Conservation (phyloP, 2,113 vertebrate genomes). For the Brevimyrus niger region DNA sequence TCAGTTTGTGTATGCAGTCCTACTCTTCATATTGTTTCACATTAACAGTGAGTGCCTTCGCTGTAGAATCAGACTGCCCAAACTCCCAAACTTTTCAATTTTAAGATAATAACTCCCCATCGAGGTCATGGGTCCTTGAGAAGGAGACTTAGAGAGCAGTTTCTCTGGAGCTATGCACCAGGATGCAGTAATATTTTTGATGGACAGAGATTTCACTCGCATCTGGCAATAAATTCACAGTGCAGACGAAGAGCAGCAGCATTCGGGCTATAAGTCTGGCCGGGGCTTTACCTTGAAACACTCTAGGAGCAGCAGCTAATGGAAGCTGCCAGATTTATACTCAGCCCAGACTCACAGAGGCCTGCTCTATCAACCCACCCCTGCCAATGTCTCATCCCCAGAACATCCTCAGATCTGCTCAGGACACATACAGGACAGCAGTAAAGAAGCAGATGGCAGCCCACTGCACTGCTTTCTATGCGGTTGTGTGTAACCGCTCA, state of each 20-base stretch:
- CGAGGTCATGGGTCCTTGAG: background rate
- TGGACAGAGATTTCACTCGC: background rate
- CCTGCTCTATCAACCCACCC: background rate
- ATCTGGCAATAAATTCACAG: conserved; percentile 8
- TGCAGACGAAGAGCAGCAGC: background rate
- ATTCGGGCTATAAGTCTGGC: background rate
- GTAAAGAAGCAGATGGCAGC: background rate
- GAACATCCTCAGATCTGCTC: background rate
- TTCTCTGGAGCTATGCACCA: background rate
- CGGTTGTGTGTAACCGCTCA: background rate
- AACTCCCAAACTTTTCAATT: conserved; percentile 9
- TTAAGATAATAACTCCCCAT: background rate
- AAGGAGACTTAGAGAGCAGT: background rate
- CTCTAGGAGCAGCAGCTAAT: conserved; percentile 1
- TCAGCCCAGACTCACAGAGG: background rate
- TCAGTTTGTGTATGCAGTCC: background rate
- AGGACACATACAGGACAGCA: background rate
- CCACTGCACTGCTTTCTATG: background rate
- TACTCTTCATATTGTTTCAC: background rate
- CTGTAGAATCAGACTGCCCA: background rate
- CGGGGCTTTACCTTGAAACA: conserved; percentile 17
- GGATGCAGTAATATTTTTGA: conserved; percentile 17
- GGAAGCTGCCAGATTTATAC: conserved; percentile 21
- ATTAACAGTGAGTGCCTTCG: background rate
- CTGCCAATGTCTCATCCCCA: background rate